Percentiles rank a stretch among this genome's conserved stretches.
Conservation (phyloP, 1,140 invertebrate genomes). For the Telenomus remus region DNA sequence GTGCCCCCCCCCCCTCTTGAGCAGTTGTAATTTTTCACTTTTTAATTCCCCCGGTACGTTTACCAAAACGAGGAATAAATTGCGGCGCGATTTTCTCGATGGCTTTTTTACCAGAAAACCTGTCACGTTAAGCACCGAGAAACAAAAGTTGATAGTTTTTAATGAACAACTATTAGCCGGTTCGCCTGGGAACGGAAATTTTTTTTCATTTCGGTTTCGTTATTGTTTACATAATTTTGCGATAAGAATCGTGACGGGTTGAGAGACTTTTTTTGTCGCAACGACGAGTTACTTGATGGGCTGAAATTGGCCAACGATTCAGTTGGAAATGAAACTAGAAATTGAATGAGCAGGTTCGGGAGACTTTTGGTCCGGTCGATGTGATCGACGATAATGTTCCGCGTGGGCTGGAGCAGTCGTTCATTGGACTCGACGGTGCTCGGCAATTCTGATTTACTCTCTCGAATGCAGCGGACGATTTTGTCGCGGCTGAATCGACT, state of each 20-base stretch:
- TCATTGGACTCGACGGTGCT: conserved; percentile 12
- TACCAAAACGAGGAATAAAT: conserved; percentile 36
- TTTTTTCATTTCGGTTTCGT: no score
- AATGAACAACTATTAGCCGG: conserved; percentile 12
- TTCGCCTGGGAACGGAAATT: no score
- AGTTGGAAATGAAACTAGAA: no score
- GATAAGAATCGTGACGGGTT: no score
- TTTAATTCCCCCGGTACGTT: conserved; percentile 21
- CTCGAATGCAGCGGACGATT: conserved; percentile 16
- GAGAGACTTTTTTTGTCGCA: no score
- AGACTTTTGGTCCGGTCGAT: conserved; percentile 13
- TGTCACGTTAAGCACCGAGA: no score
- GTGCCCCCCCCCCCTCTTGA: background rate
- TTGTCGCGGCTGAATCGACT: conserved; percentile 28
- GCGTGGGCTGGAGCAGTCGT: conserved; percentile 33
- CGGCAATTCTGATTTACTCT: conserved; percentile 48
- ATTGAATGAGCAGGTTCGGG: conserved; percentile 22
- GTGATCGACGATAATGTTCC: conserved; percentile 45
- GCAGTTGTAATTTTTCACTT: conserved; percentile 44
- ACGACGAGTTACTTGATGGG: background rate
- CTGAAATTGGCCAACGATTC: no score
- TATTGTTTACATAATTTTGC: no score
- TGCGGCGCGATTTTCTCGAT: conserved; percentile 8
- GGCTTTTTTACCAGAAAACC: no score
- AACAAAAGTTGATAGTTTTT: conserved; percentile 6